Percentiles rank a stretch among this genome's conserved stretches.
Conservation (phyloP, 35 echinoderm and acorn worm species). For the Amphiura filiformis region DNA sequence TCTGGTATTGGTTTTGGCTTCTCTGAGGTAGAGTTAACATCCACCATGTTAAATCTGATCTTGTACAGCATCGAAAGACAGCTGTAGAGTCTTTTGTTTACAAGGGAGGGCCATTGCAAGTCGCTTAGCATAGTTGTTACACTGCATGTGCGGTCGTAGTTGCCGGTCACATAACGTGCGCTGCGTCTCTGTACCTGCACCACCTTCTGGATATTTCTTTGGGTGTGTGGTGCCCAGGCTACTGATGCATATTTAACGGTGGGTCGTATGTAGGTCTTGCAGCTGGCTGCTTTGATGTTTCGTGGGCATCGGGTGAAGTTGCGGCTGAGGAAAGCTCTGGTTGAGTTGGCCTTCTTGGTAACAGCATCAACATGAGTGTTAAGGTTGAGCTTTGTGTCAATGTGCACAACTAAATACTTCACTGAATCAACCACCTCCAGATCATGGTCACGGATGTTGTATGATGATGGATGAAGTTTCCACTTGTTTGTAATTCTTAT, state of each 20-base stretch:
- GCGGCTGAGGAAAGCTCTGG: neutral
- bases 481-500: neutral
- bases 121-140: constrained; percentile 9
- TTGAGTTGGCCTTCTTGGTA: no score
- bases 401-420: neutral
- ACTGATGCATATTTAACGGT: neutral
- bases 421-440: neutral
- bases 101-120: constrained; percentile 13
- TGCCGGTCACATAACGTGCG: constrained; percentile 9
- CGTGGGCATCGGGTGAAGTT: neutral
- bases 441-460: neutral
- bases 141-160: constrained; percentile 14
- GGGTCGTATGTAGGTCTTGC: neutral
- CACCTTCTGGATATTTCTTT: constrained; percentile 1
- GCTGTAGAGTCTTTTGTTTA: neutral
- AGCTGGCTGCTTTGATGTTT: neutral
- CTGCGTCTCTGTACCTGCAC: neutral
- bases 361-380: neutral
- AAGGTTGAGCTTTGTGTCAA: neutral
- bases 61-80: constrained; percentile 25
- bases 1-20: neutral
- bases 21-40: neutral
- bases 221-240: neutral
- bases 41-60: neutral
- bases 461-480: neutral